Conservation (phyloP, 1,140 invertebrate species). For the Drosophila ananassae region DNA sequence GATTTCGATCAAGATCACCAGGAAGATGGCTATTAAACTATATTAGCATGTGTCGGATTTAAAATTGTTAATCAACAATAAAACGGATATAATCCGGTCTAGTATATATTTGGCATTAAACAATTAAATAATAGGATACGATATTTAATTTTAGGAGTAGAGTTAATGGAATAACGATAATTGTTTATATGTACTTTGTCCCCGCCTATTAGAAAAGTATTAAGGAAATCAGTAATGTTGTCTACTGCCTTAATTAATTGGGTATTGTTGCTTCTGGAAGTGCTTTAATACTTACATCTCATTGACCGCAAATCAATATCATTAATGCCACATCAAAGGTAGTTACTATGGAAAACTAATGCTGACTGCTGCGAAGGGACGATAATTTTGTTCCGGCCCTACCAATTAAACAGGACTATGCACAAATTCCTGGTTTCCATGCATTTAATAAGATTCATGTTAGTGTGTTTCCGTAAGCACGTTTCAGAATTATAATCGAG, state of each 20-base stretch:
- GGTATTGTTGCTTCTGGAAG: neutral
- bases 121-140: no score
- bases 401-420: slow-evolving; percentile 30
- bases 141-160: no score
- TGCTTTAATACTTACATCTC: neutral
- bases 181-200: no score
- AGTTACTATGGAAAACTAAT: slow-evolving; percentile 33
- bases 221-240: no score
- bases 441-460: slow-evolving; percentile 48
- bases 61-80: no score
- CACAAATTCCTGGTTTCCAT: slow-evolving; percentile 37
- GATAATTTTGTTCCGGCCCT: slow-evolving; percentile 9
- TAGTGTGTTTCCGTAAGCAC: slow-evolving; percentile 22
- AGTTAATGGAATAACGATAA: no score
- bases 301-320: neutral
- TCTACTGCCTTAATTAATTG: neutral
- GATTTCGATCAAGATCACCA: no score
- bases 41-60: no score
- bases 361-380: neutral
- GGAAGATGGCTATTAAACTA: no score
- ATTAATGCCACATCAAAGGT: neutral
- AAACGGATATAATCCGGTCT: no score
- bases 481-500: slow-evolving; percentile 64
- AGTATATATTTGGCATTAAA: no score
- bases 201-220: no score